These are phyloP conservation scores for Marcusenius ussheri DNA, from an alignment of 2,113 vertebrate species.

Conservation along the genomic window DNA sequence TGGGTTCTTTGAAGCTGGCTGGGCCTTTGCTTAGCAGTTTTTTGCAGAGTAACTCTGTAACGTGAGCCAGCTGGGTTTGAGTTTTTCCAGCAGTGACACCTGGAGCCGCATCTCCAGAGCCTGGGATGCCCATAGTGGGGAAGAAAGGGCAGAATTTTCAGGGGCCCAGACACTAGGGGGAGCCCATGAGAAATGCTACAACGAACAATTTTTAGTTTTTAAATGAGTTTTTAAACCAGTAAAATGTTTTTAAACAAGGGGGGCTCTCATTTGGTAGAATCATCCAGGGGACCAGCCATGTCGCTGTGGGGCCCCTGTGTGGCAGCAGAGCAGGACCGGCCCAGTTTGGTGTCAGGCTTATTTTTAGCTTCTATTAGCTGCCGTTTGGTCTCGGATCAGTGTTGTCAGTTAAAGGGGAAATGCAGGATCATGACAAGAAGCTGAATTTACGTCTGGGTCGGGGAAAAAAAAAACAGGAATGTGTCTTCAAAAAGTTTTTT, in stretches of 20 bases:
- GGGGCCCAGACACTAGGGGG: background rate
- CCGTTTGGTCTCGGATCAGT: background rate
- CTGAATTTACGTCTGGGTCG: background rate
- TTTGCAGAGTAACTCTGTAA: background rate
- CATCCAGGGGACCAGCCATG: background rate
- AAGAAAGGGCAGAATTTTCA: background rate
- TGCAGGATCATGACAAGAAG: background rate
- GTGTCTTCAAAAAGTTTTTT: background rate
- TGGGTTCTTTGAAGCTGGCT: background rate
- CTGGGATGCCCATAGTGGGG: background rate
- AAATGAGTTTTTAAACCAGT: background rate
- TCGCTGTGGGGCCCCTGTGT: background rate
- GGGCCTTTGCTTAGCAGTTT: background rate
- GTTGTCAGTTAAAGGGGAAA: background rate
- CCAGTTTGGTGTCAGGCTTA: background rate
- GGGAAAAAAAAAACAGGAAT: background rate
- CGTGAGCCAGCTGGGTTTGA: background rate
- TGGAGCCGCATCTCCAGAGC: background rate
- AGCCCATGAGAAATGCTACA: background rate
- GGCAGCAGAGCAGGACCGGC: background rate
- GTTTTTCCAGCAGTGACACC: background rate
- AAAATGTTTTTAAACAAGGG: background rate
- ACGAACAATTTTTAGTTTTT: background rate
- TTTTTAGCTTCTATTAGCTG: background rate
- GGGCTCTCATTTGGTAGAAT: background rate